Evolutionary conservation across 2,113 vertebrate genomes (phyloP).

Genomic region (Oxygymnocypris stewartii): DNA sequence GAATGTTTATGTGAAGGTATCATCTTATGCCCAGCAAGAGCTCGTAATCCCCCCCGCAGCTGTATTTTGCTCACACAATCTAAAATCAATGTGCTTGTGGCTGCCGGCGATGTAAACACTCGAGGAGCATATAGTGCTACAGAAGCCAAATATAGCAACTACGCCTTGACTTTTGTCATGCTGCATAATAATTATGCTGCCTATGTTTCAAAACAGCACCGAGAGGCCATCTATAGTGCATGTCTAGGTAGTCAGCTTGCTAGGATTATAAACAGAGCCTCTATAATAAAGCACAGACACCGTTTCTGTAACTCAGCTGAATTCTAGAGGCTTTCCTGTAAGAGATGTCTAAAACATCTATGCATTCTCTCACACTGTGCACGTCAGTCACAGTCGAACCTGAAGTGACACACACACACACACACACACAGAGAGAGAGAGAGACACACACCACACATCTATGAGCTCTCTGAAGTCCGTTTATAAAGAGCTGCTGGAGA

Average conservation of each 20-base stretch:
- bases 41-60: not conserved
- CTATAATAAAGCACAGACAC: not conserved
- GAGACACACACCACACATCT: conserved; percentile 34
- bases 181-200: not conserved
- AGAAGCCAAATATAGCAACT: no score
- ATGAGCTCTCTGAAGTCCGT: conserved; percentile 41
- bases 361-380: not conserved
- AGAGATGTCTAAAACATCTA: not conserved
- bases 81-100: not conserved
- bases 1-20: not conserved
- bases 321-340: not conserved
- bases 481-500: conserved; percentile 35
- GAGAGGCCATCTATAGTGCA: not conserved
- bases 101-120: not conserved
- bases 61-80: not conserved
- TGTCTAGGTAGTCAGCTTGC: not conserved
- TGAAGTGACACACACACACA: conserved; percentile 12
- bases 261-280: not conserved
- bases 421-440: no score
- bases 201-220: not conserved
- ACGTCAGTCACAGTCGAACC: not conserved
- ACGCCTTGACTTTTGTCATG: no score
- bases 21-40: not conserved
- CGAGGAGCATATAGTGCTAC: not conserved
- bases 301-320: not conserved